Evolutionary conservation across 1,140 invertebrate genomes (phyloP).

Genomic region (Magallana gigas): DNA sequence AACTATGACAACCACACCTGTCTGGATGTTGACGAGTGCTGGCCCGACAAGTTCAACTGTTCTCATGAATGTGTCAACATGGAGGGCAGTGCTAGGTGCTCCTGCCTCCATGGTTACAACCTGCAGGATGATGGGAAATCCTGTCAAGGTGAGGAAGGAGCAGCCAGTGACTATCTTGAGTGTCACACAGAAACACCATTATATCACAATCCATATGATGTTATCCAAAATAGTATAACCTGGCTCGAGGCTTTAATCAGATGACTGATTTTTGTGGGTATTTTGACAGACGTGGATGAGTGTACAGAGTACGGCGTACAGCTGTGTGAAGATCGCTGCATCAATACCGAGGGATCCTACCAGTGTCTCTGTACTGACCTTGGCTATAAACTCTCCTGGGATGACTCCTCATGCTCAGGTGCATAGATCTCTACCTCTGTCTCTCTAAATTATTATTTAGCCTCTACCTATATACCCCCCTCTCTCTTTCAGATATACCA

Average conservation of each 20-base stretch:
- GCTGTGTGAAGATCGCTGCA: constrained; percentile 59
- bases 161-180: neutral
- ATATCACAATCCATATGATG: too few relatives aligned
- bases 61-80: constrained; percentile 64
- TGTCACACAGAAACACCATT: too few relatives aligned
- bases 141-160: constrained; percentile 50
- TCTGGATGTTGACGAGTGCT: constrained; percentile 64
- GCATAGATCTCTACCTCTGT: neutral
- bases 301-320: constrained; percentile 40
- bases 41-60: constrained; percentile 60
- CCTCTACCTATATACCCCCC: too few relatives aligned
- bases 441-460: neutral
- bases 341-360: constrained; percentile 60
- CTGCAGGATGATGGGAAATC: constrained; percentile 73
- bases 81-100: constrained; percentile 68
- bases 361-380: constrained; percentile 54
- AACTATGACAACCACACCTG: constrained; percentile 71
- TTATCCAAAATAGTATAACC: too few relatives aligned
- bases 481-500: too few relatives aligned
- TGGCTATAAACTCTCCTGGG: constrained; percentile 62
- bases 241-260: too few relatives aligned
- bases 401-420: constrained; percentile 62
- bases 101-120: constrained; percentile 73
- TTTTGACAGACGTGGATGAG: constrained; percentile 62
- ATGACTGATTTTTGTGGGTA: neutral